A percentile compares a stretch with the other conserved stretches of the same genome.
phyloP scores from a whole-genome alignment of 2,797 vertebrate species.

The Gallinago nigripennis region DNA sequence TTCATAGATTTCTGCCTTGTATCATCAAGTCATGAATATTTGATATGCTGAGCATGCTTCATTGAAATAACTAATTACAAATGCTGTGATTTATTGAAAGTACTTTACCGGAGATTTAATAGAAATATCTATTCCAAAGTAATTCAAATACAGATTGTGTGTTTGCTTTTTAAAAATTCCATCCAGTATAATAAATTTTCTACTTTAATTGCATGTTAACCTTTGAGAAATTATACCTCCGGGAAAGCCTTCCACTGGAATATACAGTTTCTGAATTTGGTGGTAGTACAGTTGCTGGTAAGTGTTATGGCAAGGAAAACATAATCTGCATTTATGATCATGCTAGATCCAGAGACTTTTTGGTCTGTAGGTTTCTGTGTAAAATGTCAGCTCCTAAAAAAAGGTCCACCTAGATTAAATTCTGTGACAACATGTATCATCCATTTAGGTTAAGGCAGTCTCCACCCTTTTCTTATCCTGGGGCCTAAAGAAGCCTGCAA shows the following conservation, averaged over 20 bases:
- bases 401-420: not conserved
- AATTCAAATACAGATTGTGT: slow-evolving; percentile 63
- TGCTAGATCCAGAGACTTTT: not conserved
- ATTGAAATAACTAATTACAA: slow-evolving; percentile 79
- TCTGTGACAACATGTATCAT: not conserved
- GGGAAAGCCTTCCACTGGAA: slow-evolving; percentile 65
- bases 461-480: not conserved
- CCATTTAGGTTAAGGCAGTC: no score
- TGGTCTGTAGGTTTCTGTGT: not conserved
- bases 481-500: not conserved
- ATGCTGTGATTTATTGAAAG: slow-evolving; percentile 72
- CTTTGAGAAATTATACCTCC: slow-evolving; percentile 66
- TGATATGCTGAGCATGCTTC: slow-evolving; percentile 73
- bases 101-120: slow-evolving; percentile 73
- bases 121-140: slow-evolving; percentile 71
- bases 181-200: slow-evolving; percentile 54
- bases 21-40: slow-evolving; percentile 78
- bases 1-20: slow-evolving; percentile 71
- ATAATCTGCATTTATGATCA: not conserved
- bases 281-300: not conserved
- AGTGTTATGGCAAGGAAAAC: not conserved
- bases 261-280: not conserved
- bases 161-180: slow-evolving; percentile 68
- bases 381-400: not conserved
- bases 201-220: slow-evolving; percentile 69